Conservation (phyloP, 2,797 vertebrate genomes). For the Crenuchus spilurus region DNA sequence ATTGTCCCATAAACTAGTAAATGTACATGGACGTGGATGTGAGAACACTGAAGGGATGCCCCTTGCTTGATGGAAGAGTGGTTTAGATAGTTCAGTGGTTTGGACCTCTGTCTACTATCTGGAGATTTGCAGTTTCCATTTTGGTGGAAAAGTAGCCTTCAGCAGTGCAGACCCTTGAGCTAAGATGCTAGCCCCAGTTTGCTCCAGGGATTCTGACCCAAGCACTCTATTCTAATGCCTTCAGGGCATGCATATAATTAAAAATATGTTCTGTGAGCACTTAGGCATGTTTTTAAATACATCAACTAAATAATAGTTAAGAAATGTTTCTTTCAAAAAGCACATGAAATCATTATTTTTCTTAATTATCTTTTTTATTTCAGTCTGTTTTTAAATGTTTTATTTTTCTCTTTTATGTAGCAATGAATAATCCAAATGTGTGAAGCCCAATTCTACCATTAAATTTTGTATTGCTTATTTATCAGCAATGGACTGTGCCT, state of each 20-base stretch:
- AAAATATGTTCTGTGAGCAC: not conserved
- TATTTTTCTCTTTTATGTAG: not conserved
- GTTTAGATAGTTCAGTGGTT: constrained; percentile 4
- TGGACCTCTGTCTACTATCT: not conserved
- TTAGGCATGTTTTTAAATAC: not conserved
- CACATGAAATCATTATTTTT: not conserved
- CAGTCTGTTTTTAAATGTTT: not conserved
- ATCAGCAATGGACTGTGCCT: constrained; percentile 6
- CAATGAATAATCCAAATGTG: not conserved
- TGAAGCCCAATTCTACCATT: not conserved
- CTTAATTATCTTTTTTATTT: too few relatives aligned
- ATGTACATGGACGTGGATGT: not conserved
- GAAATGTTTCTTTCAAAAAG: not conserved
- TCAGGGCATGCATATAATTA: not conserved
- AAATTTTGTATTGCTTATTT: constrained; percentile 25
- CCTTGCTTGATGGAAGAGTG: constrained; percentile 4
- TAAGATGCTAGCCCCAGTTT: constrained; percentile 17
- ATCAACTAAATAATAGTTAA: not conserved
- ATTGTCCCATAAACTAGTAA: too few relatives aligned
- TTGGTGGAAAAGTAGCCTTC: constrained; percentile 6
- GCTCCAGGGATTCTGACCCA: not conserved
- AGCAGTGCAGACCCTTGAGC: constrained; percentile 2
- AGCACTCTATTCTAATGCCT: not conserved
- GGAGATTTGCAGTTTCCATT: constrained; percentile 9
- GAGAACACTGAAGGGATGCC: not conserved